Conservation (phyloP, 2,888 invertebrate genomes). For the Callinectes sapidus region DNA sequence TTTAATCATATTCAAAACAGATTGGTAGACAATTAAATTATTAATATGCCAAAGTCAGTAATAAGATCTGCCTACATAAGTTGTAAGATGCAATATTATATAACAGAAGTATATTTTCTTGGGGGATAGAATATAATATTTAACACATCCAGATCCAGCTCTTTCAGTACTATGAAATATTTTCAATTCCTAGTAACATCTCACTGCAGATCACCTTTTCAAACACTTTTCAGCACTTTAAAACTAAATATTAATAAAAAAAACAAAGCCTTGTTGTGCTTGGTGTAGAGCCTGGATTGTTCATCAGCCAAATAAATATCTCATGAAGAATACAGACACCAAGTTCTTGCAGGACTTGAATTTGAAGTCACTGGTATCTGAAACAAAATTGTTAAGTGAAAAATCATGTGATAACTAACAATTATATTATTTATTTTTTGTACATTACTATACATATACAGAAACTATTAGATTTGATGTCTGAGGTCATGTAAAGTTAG, state of each 20-base stretch:
- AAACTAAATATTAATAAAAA: not conserved
- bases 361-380: not conserved
- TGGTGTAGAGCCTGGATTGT: not conserved
- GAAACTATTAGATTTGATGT: no score
- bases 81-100: not conserved
- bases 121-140: not conserved
- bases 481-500: no score
- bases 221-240: not conserved
- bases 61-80: not conserved
- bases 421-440: not conserved
- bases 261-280: slow-evolving; percentile 1
- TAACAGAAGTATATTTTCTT: not conserved
- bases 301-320: not conserved
- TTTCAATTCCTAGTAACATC: not conserved
- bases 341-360: not conserved
- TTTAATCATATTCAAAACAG: not conserved
- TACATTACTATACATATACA: no score
- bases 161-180: not conserved
- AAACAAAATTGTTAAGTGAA: not conserved
- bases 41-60: not conserved
- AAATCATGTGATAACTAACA: not conserved
- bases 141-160: not conserved
- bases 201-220: not conserved
- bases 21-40: not conserved
- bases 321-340: not conserved